Base-by-base conservation (phyloP, 64 coral and sea anemone species). In the Montipora capricornis region DNA sequence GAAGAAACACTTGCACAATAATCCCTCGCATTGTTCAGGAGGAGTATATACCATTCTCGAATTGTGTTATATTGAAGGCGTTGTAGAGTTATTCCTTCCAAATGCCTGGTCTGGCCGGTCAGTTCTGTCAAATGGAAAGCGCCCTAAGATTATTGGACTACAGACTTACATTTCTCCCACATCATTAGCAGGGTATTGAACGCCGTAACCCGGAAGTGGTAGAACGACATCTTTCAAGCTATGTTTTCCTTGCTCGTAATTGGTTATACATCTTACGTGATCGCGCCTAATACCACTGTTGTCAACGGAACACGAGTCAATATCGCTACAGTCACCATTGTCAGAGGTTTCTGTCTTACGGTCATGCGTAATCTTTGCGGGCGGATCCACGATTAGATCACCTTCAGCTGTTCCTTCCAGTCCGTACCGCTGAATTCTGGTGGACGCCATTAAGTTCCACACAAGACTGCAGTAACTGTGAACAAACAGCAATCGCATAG, bases 381-480 rank as follows among this genome's bases (percentile, higher is more conserved):
- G 8, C 37, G 47, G 70, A 51, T 59, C 22, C 20, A 17, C 47
- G 20, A 51, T 19, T 62, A 73, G 46, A 77, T 98, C 96, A 44
- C 96, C 96, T 44, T 88, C 77, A 1, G 59, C 81, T 37, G 88
- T 77, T 5, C 44, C 51, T 73, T 46, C 62, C 20, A 55, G 53
- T 6, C 71, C 71, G 51, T 92, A 79, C 14, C 49, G 59, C 12
- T 84, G 68, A 47, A 98, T 84, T 20, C 93, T 83, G 57, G 76
- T 82, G 10, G 96, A 92, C 1, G 96, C 84, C 85, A 79, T 89
- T 51, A 89, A 68, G 49, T 98, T 98, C 96, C 96, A 98, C 12
- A 95, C 24, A 0, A 98, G 84, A 48, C 96, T 98, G 59, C 87
- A 89, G 68, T 95, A 95, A 47, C 96, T 98, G 49, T 98, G 96